These are phyloP conservation scores for Uromys caudimaculatus DNA, from an alignment of 2,797 vertebrate species.

Conservation along the genomic window DNA sequence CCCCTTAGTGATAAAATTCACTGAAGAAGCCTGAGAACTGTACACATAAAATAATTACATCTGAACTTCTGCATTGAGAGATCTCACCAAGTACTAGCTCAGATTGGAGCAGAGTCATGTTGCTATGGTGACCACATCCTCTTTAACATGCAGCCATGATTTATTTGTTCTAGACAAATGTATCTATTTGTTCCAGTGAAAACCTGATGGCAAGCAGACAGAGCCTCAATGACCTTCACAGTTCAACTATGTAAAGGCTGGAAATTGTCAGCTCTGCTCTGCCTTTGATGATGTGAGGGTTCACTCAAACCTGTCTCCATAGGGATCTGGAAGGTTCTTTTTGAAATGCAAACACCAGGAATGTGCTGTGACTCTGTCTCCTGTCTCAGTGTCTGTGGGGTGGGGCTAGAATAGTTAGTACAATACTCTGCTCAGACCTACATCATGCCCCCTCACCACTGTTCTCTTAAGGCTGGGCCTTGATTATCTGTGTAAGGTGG, in stretches of 20 bases:
- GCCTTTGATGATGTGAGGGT: not conserved
- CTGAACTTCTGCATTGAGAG: not conserved
- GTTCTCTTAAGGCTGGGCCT: not conserved
- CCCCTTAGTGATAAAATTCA: not conserved
- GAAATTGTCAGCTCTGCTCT: not conserved
- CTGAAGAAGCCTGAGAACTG: not conserved
- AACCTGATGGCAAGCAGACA: not conserved
- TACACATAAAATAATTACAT: not conserved
- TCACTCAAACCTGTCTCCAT: not conserved
- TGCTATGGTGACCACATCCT: not conserved
- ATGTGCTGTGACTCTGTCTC: not conserved
- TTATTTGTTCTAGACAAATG: not conserved
- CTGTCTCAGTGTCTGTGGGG: too few relatives aligned
- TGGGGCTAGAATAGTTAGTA: too few relatives aligned
- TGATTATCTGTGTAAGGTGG: not conserved
- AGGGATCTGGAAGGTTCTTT: not conserved
- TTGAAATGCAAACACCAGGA: not conserved
- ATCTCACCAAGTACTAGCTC: not conserved
- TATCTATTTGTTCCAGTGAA: not conserved
- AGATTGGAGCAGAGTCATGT: not conserved
- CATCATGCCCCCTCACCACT: too few relatives aligned
- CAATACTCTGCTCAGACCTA: not conserved
- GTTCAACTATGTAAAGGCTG: not conserved
- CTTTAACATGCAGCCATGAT: not conserved
- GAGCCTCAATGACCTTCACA: too few relatives aligned